Evolutionary conservation across 2,888 invertebrate species (phyloP).

Genomic region (Tetanocera ferruginea): DNA sequence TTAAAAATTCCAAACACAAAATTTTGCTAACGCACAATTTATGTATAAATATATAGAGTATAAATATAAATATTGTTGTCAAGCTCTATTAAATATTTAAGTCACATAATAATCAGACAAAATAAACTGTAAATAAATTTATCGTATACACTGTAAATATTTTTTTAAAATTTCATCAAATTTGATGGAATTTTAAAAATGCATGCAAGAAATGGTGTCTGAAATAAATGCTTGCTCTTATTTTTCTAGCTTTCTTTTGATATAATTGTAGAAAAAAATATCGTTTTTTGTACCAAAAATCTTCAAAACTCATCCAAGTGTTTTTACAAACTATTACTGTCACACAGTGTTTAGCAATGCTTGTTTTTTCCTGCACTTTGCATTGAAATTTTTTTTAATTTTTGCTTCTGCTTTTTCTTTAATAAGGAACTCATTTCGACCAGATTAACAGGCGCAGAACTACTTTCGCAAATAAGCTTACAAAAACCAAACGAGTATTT

Average conservation of each 20-base stretch:
- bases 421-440: background rate
- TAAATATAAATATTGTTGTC: background rate
- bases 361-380: background rate
- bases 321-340: too few species aligned
- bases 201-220: background rate
- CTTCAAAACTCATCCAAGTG: too few species aligned
- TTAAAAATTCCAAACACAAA: slow-evolving; percentile 24
- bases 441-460: background rate
- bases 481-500: background rate
- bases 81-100: slow-evolving; percentile 4
- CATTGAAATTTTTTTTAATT: background rate
- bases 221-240: background rate
- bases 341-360: too few species aligned
- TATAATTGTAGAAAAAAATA: background rate
- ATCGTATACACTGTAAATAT: background rate
- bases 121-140: slow-evolving; percentile 2
- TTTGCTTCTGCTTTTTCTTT: background rate
- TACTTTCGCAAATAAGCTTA: background rate
- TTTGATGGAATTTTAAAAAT: too few species aligned
- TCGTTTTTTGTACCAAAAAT: too few species aligned
- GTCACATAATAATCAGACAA: slow-evolving; percentile 6
- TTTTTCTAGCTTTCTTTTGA: too few species aligned
- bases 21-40: slow-evolving; percentile 1
- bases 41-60: background rate
- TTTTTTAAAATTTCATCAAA: too few species aligned